phyloP scores from a whole-genome alignment of 2,797 vertebrate species.

The Parauchenoglanis ngamensis region DNA sequence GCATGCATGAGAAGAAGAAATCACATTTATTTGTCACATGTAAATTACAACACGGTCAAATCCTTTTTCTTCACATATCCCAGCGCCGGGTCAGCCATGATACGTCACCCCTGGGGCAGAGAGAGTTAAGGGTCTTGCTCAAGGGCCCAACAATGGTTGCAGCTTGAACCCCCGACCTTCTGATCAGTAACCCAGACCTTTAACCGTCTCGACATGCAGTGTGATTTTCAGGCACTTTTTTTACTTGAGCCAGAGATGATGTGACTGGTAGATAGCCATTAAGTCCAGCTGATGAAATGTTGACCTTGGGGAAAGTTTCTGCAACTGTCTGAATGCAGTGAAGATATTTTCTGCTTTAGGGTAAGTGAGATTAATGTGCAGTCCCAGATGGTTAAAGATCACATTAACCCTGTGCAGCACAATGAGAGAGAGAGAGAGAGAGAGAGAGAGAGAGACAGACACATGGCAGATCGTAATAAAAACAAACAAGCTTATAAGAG shows the following conservation, averaged over 20 bases:
- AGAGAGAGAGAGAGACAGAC: background rate
- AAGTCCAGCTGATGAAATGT: slow-evolving; percentile 43
- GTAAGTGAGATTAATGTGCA: slow-evolving; percentile 53
- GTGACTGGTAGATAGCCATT: slow-evolving; percentile 24
- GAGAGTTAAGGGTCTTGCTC: too few relatives aligned
- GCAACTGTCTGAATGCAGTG: slow-evolving; percentile 35
- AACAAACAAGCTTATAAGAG: slow-evolving; percentile 23
- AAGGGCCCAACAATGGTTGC: too few relatives aligned
- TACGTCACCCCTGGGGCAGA: too few relatives aligned
- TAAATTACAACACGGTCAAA: too few relatives aligned
- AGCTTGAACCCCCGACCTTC: too few relatives aligned
- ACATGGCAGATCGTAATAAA: slow-evolving; percentile 29
- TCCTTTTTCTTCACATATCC: too few relatives aligned
- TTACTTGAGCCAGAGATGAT: slow-evolving; percentile 18
- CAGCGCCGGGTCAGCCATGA: too few relatives aligned
- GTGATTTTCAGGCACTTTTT: background rate
- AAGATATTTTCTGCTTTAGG: slow-evolving; percentile 44
- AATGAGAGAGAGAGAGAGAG: background rate
- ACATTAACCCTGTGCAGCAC: slow-evolving; percentile 46
- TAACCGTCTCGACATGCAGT: background rate
- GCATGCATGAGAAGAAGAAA: background rate
- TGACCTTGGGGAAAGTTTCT: slow-evolving; percentile 40
- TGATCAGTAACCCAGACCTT: too few relatives aligned
- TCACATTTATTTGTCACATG: too few relatives aligned
- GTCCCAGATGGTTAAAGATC: slow-evolving; percentile 24